Percentiles rank a stretch among this genome's conserved stretches.
Conservation (phyloP, 37 sponge, comb jelly and placozoan genomes). For the Crambe crambe region DNA sequence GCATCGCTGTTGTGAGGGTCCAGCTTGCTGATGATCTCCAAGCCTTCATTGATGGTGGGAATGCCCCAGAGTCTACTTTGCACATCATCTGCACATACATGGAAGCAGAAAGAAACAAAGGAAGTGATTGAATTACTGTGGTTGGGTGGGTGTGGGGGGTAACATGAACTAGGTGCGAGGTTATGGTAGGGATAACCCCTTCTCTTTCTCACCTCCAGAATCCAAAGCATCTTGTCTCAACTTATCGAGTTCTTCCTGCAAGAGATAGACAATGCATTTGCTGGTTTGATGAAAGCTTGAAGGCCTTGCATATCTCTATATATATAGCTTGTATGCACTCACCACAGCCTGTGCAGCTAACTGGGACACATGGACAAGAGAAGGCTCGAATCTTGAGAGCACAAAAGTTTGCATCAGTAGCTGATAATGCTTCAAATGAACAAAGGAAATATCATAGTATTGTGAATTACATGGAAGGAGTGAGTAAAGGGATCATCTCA, state of each 20-base stretch:
- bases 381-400: slow-evolving; percentile 69
- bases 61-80: slow-evolving; percentile 43
- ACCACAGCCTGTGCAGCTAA: slow-evolving; percentile 65
- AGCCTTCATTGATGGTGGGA: slow-evolving; percentile 49
- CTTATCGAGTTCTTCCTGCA: slow-evolving; percentile 12
- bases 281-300: no score
- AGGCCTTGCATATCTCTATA: no score
- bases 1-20: slow-evolving; percentile 45
- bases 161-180: no score
- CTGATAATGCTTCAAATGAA: slow-evolving; percentile 65
- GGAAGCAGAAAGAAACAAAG: background rate
- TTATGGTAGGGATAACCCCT: no score
- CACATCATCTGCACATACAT: background rate
- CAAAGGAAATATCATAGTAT: background rate
- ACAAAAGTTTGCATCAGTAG: slow-evolving; percentile 80
- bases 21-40: slow-evolving; percentile 31
- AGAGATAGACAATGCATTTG: slow-evolving; percentile 34
- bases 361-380: slow-evolving; percentile 64
- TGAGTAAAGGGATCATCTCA: no score
- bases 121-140: no score
- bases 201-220: background rate
- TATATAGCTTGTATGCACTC: no score
- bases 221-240: background rate
- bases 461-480: background rate
- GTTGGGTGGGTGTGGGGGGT: no score